Evolutionary conservation across 2,888 invertebrate species (phyloP), one percentile per base, ranked within the genome.

Genomic region (Lithophane semibrunnea): DNA sequence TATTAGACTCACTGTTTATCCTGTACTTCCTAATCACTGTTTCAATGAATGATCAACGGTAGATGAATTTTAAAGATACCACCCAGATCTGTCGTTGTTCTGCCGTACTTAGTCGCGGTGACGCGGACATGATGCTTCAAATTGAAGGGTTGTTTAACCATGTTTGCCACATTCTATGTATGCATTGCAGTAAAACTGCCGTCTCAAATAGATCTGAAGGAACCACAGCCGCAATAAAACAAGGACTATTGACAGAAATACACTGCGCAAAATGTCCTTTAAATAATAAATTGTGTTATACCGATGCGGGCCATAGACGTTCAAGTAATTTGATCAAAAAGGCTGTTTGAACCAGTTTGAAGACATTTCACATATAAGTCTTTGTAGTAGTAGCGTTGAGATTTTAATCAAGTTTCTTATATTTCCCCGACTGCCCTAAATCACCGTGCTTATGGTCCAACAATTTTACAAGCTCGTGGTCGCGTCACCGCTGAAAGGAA

Each of bases 401-500:
- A 24, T 58, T 69, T n/a, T 61, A 49, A 66, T 52, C 42, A 66
- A 44, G 29, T 49, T 75, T 64, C 29, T 60, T 64, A 80, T 54
- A 70, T 66, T 56, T 82, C 42, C 54, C 44, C 52, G 29, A 42
- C 44, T 67, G 29, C n/a, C 64, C 81, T 70, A 74, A 67, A 81
- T 84, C 52, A 75, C 66, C 0, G 47, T 58, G 71, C 82, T 86
- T 74, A 80, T 67, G 29, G 52, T 56, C 24, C 42, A 67, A 73
- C 54, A 70, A 61, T 79, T 77, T 77, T 71, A 77, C 44, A 42
- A 60, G 47, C 61, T 42, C 56, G 44, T 56, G 52, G 42, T 42
- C 63, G 69, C 73, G 65, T 75, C 77, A 74, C 49, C 47, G 68
- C 71, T 77, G 65, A 77, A 77, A 77, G 24, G 68, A 74, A 82